phyloP scores from a whole-genome alignment of 1,140 invertebrate genomes.

The Drosophila jambulina region DNA sequence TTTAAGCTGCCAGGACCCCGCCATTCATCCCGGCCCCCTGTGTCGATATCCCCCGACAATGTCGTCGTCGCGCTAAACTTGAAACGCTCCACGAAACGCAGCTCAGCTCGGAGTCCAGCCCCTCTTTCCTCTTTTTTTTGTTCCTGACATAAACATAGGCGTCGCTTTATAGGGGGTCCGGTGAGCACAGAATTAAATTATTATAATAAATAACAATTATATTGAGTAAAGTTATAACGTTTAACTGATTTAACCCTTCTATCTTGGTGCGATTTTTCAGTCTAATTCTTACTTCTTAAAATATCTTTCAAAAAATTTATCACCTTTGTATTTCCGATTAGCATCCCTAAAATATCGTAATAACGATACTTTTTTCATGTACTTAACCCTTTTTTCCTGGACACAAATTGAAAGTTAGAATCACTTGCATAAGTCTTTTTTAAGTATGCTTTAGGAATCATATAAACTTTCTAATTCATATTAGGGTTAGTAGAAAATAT shows the following conservation, averaged over 20 bases:
- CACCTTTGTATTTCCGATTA: too few species aligned
- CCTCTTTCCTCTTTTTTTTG: not conserved
- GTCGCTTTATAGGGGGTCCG: not conserved
- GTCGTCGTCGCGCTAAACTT: slow-evolving; percentile 48
- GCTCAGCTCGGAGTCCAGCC: slow-evolving; percentile 6
- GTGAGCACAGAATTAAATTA: not conserved
- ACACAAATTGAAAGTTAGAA: too few species aligned
- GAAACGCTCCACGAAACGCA: slow-evolving; percentile 42
- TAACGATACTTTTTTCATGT: not conserved
- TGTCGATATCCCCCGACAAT: slow-evolving; percentile 16
- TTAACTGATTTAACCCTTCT: not conserved
- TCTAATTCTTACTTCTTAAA: too few species aligned
- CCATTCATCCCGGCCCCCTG: not conserved
- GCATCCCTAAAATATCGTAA: too few species aligned
- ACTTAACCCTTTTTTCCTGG: not conserved
- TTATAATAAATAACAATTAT: not conserved
- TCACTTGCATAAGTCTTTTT: too few species aligned
- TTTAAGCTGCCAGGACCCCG: slow-evolving; percentile 39
- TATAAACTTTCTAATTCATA: too few species aligned
- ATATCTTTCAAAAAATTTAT: too few species aligned
- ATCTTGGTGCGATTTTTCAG: not conserved
- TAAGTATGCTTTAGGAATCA: too few species aligned
- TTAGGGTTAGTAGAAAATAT: too few species aligned
- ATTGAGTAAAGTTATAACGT: not conserved
- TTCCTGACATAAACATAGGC: slow-evolving; percentile 11